These are phyloP conservation scores for Balanococcus diminutus DNA, from an alignment of 2,888 invertebrate species.

Conservation along the genomic window DNA sequence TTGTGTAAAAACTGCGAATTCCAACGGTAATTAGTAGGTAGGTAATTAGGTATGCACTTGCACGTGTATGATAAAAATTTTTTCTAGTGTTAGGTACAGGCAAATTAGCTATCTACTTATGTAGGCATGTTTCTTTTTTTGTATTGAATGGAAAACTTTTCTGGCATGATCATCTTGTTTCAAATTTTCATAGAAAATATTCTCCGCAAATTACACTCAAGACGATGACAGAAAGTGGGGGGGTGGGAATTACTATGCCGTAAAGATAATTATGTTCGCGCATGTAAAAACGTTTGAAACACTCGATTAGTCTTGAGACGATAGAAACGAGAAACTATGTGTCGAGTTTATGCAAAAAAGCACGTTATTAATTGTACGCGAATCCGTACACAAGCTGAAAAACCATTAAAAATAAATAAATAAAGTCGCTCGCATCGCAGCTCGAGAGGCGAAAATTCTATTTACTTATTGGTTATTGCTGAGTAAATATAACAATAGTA, in stretches of 20 bases:
- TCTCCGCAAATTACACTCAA: no score
- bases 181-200: no score
- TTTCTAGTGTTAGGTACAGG: no score
- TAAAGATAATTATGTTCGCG: not conserved
- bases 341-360: not conserved
- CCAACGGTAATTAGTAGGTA: no score
- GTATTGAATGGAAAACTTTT: no score
- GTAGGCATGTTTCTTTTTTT: no score
- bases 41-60: no score
- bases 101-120: no score
- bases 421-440: not conserved
- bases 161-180: no score
- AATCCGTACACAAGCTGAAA: constrained; percentile 21
- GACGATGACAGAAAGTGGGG: not conserved
- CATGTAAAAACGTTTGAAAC: not conserved
- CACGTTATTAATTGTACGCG: constrained; percentile 28
- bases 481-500: constrained; percentile 35
- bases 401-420: constrained; percentile 43
- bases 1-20: no score
- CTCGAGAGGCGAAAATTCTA: not conserved
- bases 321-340: not conserved
- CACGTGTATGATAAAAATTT: no score
- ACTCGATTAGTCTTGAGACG: not conserved
- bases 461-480: constrained; percentile 2
- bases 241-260: not conserved